These are phyloP conservation scores for Phalangium opilio DNA, from an alignment of 2,888 invertebrate genomes.

Conservation along the genomic window DNA sequence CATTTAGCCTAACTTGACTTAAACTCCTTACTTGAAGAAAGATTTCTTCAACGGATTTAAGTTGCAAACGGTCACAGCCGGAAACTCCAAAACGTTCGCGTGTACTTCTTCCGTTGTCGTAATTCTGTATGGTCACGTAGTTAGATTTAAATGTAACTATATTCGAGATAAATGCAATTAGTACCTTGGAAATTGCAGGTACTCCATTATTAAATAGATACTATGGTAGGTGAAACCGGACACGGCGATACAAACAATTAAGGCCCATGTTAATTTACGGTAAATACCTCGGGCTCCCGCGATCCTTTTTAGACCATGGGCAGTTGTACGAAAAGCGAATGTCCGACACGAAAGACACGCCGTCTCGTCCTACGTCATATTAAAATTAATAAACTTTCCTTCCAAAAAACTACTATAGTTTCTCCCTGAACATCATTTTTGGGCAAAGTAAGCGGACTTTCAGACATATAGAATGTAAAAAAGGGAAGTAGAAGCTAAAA, in stretches of 20 bases:
- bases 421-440: too few species aligned
- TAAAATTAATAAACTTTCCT: too few species aligned
- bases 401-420: too few species aligned
- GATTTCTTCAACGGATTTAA: conserved; percentile 12
- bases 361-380: too few species aligned
- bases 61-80: conserved; percentile 15
- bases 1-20: too few species aligned
- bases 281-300: conserved; percentile 4
- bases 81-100: conserved; percentile 12
- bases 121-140: too few species aligned
- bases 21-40: conserved; percentile 3
- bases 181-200: conserved; percentile 13
- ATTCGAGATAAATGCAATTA: too few species aligned
- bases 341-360: background rate
- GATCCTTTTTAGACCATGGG: conserved; percentile 13
- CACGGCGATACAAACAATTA: conserved; percentile 13
- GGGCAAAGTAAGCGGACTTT: too few species aligned
- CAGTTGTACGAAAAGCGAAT: conserved; percentile 11
- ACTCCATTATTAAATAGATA: conserved; percentile 14
- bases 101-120: conserved; percentile 17
- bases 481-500: too few species aligned
- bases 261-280: conserved; percentile 11
- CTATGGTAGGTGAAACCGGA: conserved; percentile 15
- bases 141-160: too few species aligned
- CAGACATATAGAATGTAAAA: too few species aligned